Base-by-base conservation (phyloP, 2,888 invertebrate genomes). In the Drosophila heteroneura region DNA sequence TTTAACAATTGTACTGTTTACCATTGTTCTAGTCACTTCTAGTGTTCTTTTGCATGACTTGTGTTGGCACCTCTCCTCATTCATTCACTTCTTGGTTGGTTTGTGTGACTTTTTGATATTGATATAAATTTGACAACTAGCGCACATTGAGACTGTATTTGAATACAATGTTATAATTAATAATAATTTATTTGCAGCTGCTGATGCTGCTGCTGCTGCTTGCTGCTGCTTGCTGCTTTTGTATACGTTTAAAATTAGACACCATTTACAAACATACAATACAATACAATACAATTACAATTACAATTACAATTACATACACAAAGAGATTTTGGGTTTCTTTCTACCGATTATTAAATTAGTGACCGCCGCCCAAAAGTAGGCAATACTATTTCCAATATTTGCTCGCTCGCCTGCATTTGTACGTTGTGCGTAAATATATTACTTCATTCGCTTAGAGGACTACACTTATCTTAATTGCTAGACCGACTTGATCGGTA, bases 231-330 rank as follows among this genome's bases (percentile, higher is more conserved):
- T 49, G 53, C 49, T 74, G 57, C 44, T 35, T 52, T 63, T 70
- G 62, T 47, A 71, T 71, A 51, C 49, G 58, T 65, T 77, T 77
- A 62, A 76, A 79, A 79, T 70, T 85, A 85, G 84, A 87, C 84
- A 85, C 88, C 79, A 84, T 75, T 73, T 75, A 82, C 81, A 79
- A 79, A 81, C 79, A 79, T 76, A 79, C 81, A 82, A 60, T 84
- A 39, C 56, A 67, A 81, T 76, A 74, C 82, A 9, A 32, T 82
- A 82, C 79, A 83, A 76, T 76, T 44, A 74, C 79, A 83, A 76
- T 76, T 44, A 74, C 82, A 82, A 73, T 82, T 78, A 82, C 73
- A 72, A 26, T 47, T 47, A 47, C 26, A 26, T 83, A 81, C 82
- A 85, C 77, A 82, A 75, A 83, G 74, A 86, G 66, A 58, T 64